Base-by-base conservation (phyloP, 1,140 invertebrate species). In the Spodoptera frugiperda region DNA sequence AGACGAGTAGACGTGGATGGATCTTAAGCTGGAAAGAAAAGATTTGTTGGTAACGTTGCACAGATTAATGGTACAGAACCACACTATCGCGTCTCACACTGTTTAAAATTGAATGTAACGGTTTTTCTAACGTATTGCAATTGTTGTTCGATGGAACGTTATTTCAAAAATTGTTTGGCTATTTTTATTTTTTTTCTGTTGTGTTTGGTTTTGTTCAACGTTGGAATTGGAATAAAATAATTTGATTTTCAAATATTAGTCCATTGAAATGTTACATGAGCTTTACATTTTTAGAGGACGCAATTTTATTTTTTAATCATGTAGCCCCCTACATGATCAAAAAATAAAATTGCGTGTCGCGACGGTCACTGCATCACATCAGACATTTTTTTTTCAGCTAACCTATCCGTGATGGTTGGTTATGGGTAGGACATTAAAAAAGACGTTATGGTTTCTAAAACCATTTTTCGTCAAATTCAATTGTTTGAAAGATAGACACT, bases 91-190 rank as follows among this genome's bases (percentile, higher is more conserved):
- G 55, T 48, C 71, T 71, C 76, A 65, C 79, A 57, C 67, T 84
- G 63, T 82, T 88, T 83, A 88, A 89, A 88, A 80, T 89, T 88
- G 74, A 82, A 85, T 87, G 78, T 84, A 80, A 82, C 61, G 79
- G 63, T 78, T 68, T 68, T 70, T 76, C 71, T 78, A 84, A 85
- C 82, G 81, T 85, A 87, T 82, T 77, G 84, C 57, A 78, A 78
- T 82, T 67, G 78, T 59, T 76, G 72, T 30, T 11, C 55, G 53
- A 71, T 51, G 46, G 25, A 61, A 63, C 14, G 30, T 76, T 70
- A 48, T 53, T 48, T 21, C 17, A 11, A 68, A 19, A 53, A 30
- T 68, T n/a, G n/a, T 48, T 61, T n/a, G n/a, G 14, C 11, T n/a
- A 39, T 14, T 59, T n/a, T n/a, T n/a, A n/a, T n/a, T n/a, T n/a